phyloP scores from a whole-genome alignment of 1,140 invertebrate species.

The Meteorus sp. region DNA sequence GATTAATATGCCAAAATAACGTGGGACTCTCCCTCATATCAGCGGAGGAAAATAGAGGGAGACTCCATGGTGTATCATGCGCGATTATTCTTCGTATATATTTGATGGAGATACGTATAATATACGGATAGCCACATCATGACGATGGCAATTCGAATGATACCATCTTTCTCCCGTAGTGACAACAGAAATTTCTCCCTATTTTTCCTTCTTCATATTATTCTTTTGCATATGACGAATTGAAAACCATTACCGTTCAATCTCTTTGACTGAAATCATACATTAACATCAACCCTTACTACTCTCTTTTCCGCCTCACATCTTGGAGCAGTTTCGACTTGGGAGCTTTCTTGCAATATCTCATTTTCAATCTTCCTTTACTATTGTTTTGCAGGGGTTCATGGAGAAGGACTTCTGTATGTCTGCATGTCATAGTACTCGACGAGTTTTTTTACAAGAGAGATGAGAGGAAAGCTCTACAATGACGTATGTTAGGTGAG shows the following conservation, averaged over 20 bases:
- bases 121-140: constrained; percentile 35
- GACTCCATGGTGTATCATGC: constrained; percentile 37
- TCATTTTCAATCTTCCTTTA: not conserved
- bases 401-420: no score
- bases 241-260: constrained; percentile 56
- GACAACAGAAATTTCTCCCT: constrained; percentile 28
- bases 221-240: constrained; percentile 59
- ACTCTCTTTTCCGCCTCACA: constrained; percentile 3
- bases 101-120: constrained; percentile 35
- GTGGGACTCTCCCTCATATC: constrained; percentile 9
- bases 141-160: constrained; percentile 43
- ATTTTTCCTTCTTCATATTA: constrained; percentile 14
- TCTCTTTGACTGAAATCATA: constrained; percentile 40
- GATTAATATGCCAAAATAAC: constrained; percentile 42
- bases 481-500: no score
- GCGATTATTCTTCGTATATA: constrained; percentile 44
- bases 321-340: not conserved
- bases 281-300: constrained; percentile 7
- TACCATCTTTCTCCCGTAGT: constrained; percentile 42
- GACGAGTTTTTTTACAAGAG: no score
- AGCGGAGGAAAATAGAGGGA: constrained; percentile 30
- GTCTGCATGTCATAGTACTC: no score
- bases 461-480: no score
- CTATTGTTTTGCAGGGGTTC: no score
- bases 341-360: not conserved